Evolutionary conservation across 2,113 vertebrate genomes (phyloP).

Genomic region (Onychostoma macrolepis): DNA sequence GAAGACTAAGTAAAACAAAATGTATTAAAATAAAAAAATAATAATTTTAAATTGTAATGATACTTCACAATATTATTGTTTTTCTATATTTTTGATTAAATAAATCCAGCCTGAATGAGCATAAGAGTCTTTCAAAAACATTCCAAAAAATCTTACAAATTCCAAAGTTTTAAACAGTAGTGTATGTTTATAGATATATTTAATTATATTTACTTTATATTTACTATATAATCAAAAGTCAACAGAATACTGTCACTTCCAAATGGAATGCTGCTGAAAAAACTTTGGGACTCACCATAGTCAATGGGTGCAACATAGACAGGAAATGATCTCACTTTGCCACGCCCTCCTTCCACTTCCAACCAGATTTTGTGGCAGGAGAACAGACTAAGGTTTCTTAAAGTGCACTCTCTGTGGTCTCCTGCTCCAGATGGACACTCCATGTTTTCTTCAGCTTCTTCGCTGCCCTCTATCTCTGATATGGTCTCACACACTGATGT

Average conservation of each 20-base stretch:
- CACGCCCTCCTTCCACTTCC: slow-evolving; percentile 76
- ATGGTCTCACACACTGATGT: slow-evolving; percentile 78
- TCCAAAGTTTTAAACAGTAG: background rate
- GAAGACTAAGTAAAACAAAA: background rate
- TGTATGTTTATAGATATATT: background rate
- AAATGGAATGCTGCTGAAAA: background rate
- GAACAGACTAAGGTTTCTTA: slow-evolving; percentile 80
- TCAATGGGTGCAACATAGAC: slow-evolving; percentile 83
- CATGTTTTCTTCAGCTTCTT: slow-evolving; percentile 58
- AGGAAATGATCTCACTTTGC: slow-evolving; percentile 81
- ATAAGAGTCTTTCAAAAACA: background rate
- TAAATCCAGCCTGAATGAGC: background rate
- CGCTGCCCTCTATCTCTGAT: slow-evolving; percentile 63
- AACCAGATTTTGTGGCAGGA: slow-evolving; percentile 93
- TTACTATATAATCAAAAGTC: background rate
- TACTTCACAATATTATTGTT: background rate
- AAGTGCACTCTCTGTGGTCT: slow-evolving; percentile 78
- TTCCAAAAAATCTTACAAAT: background rate
- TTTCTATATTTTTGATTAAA: background rate
- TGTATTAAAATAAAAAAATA: background rate
- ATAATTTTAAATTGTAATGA: background rate
- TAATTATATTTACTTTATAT: background rate
- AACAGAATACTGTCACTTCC: background rate
- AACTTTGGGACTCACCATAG: slow-evolving; percentile 77
- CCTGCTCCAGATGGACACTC: slow-evolving; percentile 67